A percentile compares a stretch with the other conserved stretches of the same genome.
phyloP scores from a whole-genome alignment of 2,797 vertebrate species.

The Mus caroli region DNA sequence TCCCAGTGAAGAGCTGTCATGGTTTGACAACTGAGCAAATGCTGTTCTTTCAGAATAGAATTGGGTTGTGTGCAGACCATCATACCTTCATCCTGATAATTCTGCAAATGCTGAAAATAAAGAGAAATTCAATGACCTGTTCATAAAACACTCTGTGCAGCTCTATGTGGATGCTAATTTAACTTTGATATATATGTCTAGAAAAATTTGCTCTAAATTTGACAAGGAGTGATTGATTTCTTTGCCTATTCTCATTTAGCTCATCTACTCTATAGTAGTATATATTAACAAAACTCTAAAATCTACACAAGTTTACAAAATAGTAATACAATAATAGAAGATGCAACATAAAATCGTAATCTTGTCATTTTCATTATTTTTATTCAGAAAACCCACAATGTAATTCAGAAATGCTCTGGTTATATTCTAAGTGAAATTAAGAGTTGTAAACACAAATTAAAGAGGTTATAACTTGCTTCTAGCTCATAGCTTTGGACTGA shows the following conservation, averaged over 20 bases:
- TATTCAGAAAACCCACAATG: neutral
- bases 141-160: neutral
- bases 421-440: neutral
- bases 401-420: no score
- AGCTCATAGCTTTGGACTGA: neutral
- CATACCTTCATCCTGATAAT: neutral
- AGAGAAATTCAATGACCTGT: neutral
- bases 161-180: neutral
- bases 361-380: neutral
- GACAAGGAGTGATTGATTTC: neutral
- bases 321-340: neutral
- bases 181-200: neutral
- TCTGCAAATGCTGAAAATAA: neutral
- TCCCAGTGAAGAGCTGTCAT: neutral
- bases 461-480: neutral
- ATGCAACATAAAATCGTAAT: neutral
- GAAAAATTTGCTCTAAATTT: slow-evolving; percentile 26
- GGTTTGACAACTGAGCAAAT: slow-evolving; percentile 54
- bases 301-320: neutral
- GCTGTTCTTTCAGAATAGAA: slow-evolving; percentile 28
- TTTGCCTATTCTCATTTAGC: neutral
- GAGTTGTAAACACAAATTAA: neutral
- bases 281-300: neutral
- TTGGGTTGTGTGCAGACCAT: slow-evolving; percentile 21
- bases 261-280: neutral